Conservation (phyloP, 2,797 vertebrate genomes). For the Cuculus canorus region DNA sequence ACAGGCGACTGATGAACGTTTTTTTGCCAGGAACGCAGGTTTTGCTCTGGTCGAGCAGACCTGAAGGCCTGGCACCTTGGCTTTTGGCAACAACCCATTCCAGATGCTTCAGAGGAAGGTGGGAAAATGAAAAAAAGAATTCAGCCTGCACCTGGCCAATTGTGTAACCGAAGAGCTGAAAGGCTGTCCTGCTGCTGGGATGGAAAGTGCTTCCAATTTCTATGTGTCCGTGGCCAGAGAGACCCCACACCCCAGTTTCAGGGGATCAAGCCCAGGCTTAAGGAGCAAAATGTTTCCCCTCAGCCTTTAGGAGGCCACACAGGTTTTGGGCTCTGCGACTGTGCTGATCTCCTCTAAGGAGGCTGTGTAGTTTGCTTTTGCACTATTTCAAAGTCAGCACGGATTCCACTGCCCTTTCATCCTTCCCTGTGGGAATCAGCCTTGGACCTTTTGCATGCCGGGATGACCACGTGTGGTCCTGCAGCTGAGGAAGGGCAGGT, state of each 20-base stretch:
- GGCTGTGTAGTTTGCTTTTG: background rate
- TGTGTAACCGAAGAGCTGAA: background rate
- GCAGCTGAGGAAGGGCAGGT: background rate
- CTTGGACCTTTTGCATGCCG: background rate
- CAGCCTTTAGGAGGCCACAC: background rate
- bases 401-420: background rate
- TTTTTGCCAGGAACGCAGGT: background rate
- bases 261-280: background rate
- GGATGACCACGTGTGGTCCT: accelerated
- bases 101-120: background rate
- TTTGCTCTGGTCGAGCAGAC: background rate
- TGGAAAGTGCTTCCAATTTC: background rate
- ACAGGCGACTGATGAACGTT: background rate
- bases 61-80: background rate
- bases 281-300: background rate
- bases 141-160: background rate
- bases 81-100: background rate
- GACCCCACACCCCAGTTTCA: background rate
- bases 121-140: background rate
- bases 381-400: background rate
- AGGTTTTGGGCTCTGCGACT: background rate
- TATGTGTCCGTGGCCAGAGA: background rate
- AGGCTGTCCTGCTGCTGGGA: background rate
- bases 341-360: background rate
- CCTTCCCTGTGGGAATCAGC: background rate